Conservation (phyloP, 2,888 invertebrate species). For the Drosophila melanosoma region DNA sequence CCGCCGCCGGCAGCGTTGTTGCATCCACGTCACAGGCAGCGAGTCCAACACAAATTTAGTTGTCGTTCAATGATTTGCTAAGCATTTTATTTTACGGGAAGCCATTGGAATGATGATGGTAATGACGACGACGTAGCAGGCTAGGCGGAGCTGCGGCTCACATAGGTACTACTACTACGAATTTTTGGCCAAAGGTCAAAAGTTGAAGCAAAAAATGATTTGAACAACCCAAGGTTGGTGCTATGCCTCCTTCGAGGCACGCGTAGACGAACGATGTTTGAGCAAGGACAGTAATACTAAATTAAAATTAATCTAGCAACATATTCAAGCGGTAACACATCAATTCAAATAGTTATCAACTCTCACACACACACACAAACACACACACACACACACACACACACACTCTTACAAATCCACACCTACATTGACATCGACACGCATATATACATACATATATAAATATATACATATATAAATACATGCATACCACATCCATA, state of each 20-base stretch:
- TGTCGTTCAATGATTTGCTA: constrained; percentile 83
- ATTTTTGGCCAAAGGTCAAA: constrained; percentile 77
- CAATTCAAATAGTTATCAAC: constrained; percentile 34
- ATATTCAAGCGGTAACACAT: constrained; percentile 38
- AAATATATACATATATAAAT: constrained; percentile 35
- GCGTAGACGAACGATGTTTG: constrained; percentile 19
- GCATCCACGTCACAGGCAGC: constrained; percentile 71
- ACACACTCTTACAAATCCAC: constrained; percentile 19
- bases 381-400: constrained; percentile 12
- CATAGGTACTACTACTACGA: constrained; percentile 43
- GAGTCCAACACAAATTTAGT: constrained; percentile 82
- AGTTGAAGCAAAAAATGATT: constrained; percentile 29
- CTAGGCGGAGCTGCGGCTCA: constrained; percentile 11
- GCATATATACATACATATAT: constrained; percentile 33
- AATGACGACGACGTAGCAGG: constrained; percentile 5
- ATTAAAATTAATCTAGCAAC: constrained; percentile 53
- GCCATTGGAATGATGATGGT: constrained; percentile 68
- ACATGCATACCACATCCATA: constrained; percentile 37
- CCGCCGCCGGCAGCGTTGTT: constrained; percentile 41
- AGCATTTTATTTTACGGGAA: constrained; percentile 83
- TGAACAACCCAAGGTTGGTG: constrained; percentile 74
- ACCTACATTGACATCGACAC: constrained; percentile 9
- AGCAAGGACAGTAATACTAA: constrained; percentile 32
- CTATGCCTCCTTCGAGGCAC: constrained; percentile 43
- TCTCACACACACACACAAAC: too few species aligned